Evolutionary conservation across 2,888 invertebrate species (phyloP).

Genomic region (Boloria selene): DNA sequence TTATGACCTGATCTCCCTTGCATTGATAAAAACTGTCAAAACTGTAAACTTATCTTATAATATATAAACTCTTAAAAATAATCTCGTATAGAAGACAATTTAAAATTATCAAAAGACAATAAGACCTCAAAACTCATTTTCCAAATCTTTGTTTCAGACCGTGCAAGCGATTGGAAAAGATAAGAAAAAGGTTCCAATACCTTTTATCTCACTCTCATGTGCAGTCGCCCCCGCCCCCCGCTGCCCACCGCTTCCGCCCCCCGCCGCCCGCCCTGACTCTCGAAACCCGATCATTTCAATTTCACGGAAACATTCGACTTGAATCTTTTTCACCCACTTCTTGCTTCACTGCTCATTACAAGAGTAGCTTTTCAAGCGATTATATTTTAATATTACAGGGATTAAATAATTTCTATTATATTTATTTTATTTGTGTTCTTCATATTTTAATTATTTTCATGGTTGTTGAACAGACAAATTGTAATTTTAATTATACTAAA

Average conservation of each 20-base stretch:
- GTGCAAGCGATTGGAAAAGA: constrained; percentile 22
- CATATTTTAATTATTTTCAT: neutral
- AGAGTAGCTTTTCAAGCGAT: neutral
- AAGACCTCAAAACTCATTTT: constrained; percentile 11
- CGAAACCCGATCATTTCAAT: constrained; percentile 20
- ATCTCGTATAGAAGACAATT: no score
- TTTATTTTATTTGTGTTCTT: neutral
- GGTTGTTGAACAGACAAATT: no score
- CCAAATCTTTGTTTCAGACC: constrained; percentile 21
- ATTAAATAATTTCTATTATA: constrained; percentile 8
- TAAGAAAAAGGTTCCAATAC: constrained; percentile 21
- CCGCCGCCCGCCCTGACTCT: neutral
- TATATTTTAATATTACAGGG: neutral
- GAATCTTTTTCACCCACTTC: constrained; percentile 7
- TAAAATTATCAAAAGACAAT: constrained; percentile 15
- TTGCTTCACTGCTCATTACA: constrained; percentile 2
- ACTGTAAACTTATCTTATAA: no score
- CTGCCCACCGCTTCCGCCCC: neutral
- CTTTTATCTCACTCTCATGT: constrained; percentile 21
- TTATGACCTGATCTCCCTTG: no score
- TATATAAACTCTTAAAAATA: no score
- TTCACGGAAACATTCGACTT: constrained; percentile 18
- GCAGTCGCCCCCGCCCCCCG: neutral
- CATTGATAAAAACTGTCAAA: no score
- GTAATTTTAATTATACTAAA: no score